phyloP scores from a whole-genome alignment of 2,113 vertebrate genomes.

The Apodemus sylvaticus region DNA sequence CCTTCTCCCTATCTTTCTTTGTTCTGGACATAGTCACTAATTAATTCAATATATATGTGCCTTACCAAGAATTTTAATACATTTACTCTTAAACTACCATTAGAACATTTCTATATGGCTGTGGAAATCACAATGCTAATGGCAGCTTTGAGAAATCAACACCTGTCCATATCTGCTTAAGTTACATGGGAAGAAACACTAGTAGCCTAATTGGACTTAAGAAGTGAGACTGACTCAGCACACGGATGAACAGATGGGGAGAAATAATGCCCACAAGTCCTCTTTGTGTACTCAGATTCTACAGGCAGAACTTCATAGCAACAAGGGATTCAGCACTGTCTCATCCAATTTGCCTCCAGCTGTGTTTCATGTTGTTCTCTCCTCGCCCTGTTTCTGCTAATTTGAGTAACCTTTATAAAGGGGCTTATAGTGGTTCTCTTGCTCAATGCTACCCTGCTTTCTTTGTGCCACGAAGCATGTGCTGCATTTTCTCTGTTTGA shows the following conservation, averaged over 20 bases:
- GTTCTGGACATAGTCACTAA: neutral
- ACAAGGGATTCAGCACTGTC: neutral
- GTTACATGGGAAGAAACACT: slow-evolving; percentile 28
- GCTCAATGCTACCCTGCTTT: neutral
- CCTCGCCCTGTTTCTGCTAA: neutral
- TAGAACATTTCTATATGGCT: neutral
- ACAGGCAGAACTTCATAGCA: neutral
- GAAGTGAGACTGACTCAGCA: slow-evolving; percentile 31
- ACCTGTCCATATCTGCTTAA: neutral
- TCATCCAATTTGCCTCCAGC: neutral
- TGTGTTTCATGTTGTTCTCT: neutral
- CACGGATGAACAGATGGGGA: slow-evolving; percentile 28
- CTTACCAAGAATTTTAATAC: neutral
- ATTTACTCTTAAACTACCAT: slow-evolving; percentile 24
- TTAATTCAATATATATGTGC: neutral
- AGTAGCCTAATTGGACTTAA: slow-evolving; percentile 19
- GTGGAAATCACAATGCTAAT: neutral
- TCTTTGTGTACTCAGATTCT: slow-evolving; percentile 27
- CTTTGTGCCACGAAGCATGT: neutral
- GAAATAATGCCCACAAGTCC: neutral
- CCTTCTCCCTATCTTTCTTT: neutral
- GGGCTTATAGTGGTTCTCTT: neutral
- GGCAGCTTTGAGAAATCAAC: neutral
- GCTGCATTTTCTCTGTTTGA: slow-evolving; percentile 26
- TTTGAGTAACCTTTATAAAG: neutral